Base-by-base conservation (phyloP, 1,140 invertebrate genomes). In the Sesamia nonagrioides region DNA sequence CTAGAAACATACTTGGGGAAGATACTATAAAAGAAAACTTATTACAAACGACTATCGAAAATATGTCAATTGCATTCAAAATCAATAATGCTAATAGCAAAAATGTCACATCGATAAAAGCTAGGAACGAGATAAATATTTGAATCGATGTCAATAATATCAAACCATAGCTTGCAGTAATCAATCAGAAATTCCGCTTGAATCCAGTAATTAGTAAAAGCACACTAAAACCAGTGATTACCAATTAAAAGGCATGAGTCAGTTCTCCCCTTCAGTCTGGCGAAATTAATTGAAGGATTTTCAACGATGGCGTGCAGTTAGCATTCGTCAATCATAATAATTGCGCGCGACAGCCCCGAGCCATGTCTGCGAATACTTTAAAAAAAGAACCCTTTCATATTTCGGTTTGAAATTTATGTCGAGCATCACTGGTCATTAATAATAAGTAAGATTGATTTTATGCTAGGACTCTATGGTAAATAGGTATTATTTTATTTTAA, bases 271-370 rank as follows among this genome's bases (percentile, higher is more conserved):
- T 75, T 7, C 42, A 69, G 21, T 17, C 11, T 69, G 33, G 58
- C 15, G 48, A 18, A 72, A 72, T 76, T 76, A 76, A 63, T 76
- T 63, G 74, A 75, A 75, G 72, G 54, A 56, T 18, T 61, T 60
- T 61, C 18, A 48, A 17, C 72, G 37, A 74, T 40, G 56, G 42
- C 40, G 42, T 75, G 73, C 73, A 75, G 15, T 74, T 45, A 45
- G 71, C 54, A 48, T 60, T 40, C 69, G 52, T 56, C 71, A 74
- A 75, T 63, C 54, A 61, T 50, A 18, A 75, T 75, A 50, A 74
- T 74, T 56, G 54, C 17, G 18, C 69, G 21, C 72, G 37, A 60
- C 56, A 66, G 37, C 61, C 35, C 54, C 11, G 27, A 21, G 52
- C 5, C 66, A 71, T 15, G 52, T 17, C 15, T 58, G 27, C 11